Evolutionary conservation across 1,140 invertebrate species (phyloP).

Genomic region (Eufriesea mexicana): DNA sequence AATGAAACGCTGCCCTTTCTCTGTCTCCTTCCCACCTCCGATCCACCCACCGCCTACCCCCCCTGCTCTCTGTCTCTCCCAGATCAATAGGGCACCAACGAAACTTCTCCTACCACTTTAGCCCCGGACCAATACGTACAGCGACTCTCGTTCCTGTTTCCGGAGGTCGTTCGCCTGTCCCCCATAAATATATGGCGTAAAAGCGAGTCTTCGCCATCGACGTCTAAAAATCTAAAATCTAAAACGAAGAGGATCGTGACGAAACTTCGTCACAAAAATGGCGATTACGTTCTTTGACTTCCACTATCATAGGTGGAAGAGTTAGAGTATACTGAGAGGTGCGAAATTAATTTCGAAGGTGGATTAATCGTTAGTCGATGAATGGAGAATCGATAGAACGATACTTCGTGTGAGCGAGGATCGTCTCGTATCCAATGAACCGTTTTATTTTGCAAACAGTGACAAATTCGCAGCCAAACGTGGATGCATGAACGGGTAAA

Average conservation of each 20-base stretch:
- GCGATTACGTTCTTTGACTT: too few species aligned
- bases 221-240: too few species aligned
- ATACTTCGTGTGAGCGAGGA: neutral
- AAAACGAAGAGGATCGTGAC: too few species aligned
- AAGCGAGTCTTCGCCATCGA: too few species aligned
- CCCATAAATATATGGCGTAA: constrained; percentile 66
- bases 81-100: constrained; percentile 66
- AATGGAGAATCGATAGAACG: neutral
- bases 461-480: too few species aligned
- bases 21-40: constrained; percentile 1
- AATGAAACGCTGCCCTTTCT: constrained; percentile 59
- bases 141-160: constrained; percentile 56
- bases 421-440: neutral
- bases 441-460: neutral
- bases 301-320: too few species aligned
- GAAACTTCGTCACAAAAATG: too few species aligned
- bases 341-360: neutral
- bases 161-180: constrained; percentile 60
- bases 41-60: too few species aligned
- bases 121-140: constrained; percentile 45
- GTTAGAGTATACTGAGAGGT: too few species aligned
- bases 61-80: constrained; percentile 27
- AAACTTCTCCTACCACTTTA: constrained; percentile 66
- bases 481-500: too few species aligned
- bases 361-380: neutral